Evolutionary conservation across 2,113 vertebrate genomes (phyloP).

Genomic region (Notarius quadriscutis): DNA sequence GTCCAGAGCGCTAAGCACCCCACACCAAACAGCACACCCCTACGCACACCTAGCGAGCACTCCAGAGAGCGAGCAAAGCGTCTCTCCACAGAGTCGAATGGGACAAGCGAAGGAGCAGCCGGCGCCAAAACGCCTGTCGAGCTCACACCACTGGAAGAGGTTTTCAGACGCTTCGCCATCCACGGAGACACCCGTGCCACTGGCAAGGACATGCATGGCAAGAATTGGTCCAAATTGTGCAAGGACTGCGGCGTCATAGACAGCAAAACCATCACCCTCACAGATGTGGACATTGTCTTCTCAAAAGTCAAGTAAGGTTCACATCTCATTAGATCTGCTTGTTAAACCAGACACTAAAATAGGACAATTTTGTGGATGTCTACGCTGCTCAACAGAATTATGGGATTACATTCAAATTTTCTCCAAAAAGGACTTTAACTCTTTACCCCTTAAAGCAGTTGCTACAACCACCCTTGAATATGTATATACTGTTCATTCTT

Average conservation of each 20-base stretch:
- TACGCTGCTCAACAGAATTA: too few relatives aligned
- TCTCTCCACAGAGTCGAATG: conserved; percentile 80
- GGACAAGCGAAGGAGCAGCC: conserved; percentile 74
- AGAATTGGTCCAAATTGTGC: conserved; percentile 97
- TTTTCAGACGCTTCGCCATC: conserved; percentile 89
- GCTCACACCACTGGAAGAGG: conserved; percentile 86
- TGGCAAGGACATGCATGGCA: conserved; percentile 91
- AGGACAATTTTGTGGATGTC: too few relatives aligned
- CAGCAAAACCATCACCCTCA: conserved; percentile 87
- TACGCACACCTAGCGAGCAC: conserved; percentile 69
- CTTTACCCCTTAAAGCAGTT: too few relatives aligned
- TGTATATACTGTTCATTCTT: too few relatives aligned
- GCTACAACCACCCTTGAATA: too few relatives aligned
- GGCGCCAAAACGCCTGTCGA: conserved; percentile 77
- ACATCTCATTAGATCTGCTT: not conserved
- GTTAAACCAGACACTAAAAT: too few relatives aligned
- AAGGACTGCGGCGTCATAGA: conserved; percentile 92
- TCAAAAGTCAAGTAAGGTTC: conserved; percentile 93
- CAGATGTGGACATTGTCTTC: conserved; percentile 97
- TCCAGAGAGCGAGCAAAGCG: conserved; percentile 73
- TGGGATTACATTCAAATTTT: too few relatives aligned
- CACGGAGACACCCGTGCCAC: conserved; percentile 91
- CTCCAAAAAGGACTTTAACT: too few relatives aligned
- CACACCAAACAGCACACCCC: conserved; percentile 60
- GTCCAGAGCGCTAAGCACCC: conserved; percentile 76